Evolutionary conservation across 2,113 vertebrate species (phyloP).

Genomic region (Corythoichthys haematopterus): DNA sequence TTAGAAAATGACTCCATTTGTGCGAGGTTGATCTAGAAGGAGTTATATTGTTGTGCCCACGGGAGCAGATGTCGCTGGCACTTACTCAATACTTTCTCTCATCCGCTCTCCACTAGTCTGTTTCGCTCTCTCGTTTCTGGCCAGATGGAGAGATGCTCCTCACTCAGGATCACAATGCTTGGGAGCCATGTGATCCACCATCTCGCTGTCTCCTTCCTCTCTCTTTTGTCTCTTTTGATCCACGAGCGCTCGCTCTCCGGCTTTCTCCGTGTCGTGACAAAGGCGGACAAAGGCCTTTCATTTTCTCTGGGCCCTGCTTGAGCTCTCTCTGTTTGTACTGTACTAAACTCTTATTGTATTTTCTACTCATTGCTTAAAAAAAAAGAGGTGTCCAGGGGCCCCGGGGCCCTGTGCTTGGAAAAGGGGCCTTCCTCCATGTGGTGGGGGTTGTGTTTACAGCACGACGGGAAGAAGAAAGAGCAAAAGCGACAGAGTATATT

Average conservation of each 20-base stretch:
- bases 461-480: conserved; percentile 48
- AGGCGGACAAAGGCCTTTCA: conserved; percentile 69
- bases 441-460: conserved; percentile 42
- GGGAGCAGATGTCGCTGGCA: conserved; percentile 76
- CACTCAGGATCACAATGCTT: conserved; percentile 62
- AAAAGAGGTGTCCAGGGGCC: conserved; percentile 63
- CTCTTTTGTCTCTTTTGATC: conserved; percentile 33
- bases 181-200: conserved; percentile 53
- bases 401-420: conserved; percentile 58
- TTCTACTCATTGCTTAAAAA: conserved; percentile 36
- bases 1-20: conserved; percentile 47
- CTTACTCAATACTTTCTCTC: conserved; percentile 66
- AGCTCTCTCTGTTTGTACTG: conserved; percentile 64
- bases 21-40: conserved; percentile 62
- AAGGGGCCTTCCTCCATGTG: conserved; percentile 39
- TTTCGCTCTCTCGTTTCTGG: conserved; percentile 39
- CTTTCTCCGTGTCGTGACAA: conserved; percentile 53
- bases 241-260: conserved; percentile 40
- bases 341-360: conserved; percentile 59
- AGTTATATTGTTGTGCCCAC: conserved; percentile 73
- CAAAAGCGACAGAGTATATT: conserved; percentile 78
- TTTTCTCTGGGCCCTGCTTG: conserved; percentile 54
- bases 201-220: conserved; percentile 44
- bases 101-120: conserved; percentile 40
- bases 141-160: conserved; percentile 70